phyloP scores from a whole-genome alignment of 1,140 invertebrate species.

The Mizuhopecten yessoensis region DNA sequence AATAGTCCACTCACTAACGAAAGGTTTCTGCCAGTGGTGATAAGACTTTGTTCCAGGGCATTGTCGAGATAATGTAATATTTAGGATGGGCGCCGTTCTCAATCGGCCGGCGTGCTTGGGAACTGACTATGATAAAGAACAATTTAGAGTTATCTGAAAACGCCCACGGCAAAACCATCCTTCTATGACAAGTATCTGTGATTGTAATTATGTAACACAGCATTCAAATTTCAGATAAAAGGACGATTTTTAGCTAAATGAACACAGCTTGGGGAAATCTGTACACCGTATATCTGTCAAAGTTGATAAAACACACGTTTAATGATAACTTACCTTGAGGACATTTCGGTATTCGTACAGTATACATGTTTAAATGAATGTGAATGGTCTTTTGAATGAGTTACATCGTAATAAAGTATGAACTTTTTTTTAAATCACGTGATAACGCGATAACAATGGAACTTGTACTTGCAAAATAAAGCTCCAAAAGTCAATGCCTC shows the following conservation, averaged over 20 bases:
- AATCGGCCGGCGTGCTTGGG: background rate
- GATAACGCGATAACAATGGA: too few relatives aligned
- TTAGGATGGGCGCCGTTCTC: background rate
- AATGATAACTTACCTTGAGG: too few relatives aligned
- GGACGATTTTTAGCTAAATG: background rate
- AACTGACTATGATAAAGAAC: background rate
- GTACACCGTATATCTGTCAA: background rate
- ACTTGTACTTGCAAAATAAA: too few relatives aligned
- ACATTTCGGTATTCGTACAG: too few relatives aligned
- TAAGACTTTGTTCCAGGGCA: constrained; percentile 19
- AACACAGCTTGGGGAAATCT: background rate
- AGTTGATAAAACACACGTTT: background rate
- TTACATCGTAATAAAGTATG: too few relatives aligned
- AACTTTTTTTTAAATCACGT: too few relatives aligned
- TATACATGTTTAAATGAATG: too few relatives aligned
- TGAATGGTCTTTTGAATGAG: too few relatives aligned
- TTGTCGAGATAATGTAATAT: background rate
- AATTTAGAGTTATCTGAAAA: background rate
- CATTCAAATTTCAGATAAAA: background rate
- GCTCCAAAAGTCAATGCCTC: too few relatives aligned
- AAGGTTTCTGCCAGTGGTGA: background rate
- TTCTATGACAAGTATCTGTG: background rate
- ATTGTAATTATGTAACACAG: background rate
- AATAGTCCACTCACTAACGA: background rate
- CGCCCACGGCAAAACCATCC: background rate